Evolutionary conservation across 2,797 vertebrate genomes (phyloP).

Genomic region (Saguinus oedipus): DNA sequence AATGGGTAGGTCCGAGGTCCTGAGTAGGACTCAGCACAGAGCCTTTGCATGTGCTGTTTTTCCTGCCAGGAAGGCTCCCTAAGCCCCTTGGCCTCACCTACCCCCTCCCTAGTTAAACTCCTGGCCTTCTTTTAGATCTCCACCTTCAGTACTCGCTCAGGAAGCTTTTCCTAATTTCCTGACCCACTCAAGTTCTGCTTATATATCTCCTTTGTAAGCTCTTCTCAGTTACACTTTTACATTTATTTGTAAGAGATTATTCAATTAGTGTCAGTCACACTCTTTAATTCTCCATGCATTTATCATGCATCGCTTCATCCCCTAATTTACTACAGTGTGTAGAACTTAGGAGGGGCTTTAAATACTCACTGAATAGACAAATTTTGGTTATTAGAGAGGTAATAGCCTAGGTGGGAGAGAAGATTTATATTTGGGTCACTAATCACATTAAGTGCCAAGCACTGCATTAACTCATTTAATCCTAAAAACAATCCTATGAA

Average conservation of each 20-base stretch:
- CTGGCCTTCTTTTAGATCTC: neutral
- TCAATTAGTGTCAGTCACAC: neutral
- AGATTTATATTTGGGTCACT: neutral
- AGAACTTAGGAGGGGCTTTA: neutral
- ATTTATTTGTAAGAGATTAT: neutral
- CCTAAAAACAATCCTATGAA: neutral
- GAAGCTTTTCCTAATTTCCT: neutral
- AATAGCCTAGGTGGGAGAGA: neutral
- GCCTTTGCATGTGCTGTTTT: neutral
- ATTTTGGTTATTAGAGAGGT: neutral
- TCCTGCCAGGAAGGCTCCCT: neutral
- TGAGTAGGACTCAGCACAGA: neutral
- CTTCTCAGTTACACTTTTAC: neutral
- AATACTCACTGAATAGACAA: neutral
- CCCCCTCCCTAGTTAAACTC: too few species aligned
- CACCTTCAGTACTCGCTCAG: neutral
- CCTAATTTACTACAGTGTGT: neutral
- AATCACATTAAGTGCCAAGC: neutral
- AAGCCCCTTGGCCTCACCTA: accelerated
- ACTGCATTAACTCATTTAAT: neutral
- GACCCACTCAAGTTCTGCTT: neutral
- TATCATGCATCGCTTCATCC: neutral
- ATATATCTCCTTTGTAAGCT: neutral
- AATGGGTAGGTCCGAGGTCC: neutral
- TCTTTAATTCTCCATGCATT: neutral